These are phyloP conservation scores for Dunckerocampus dactyliophorus DNA, from an alignment of 2,113 vertebrate species.

Conservation along the genomic window DNA sequence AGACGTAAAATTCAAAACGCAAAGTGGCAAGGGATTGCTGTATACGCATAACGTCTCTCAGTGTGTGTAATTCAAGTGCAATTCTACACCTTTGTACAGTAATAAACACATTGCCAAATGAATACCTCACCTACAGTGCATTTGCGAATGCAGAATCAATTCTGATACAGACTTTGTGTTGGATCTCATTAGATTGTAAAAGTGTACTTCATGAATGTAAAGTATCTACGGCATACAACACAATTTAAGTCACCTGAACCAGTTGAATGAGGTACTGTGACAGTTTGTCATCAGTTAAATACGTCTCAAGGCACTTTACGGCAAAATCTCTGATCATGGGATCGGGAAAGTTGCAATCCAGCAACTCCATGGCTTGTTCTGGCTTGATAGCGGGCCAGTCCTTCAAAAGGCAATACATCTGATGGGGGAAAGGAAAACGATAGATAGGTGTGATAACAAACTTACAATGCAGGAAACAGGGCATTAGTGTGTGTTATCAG, in stretches of 20 bases:
- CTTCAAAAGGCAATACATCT: slow-evolving; percentile 99
- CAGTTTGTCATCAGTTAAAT: slow-evolving; percentile 93
- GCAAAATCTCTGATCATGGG: slow-evolving; percentile 97
- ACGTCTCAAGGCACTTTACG: slow-evolving; percentile 94
- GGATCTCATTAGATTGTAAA: too few relatives aligned
- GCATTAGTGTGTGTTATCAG: not conserved
- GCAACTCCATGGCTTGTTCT: slow-evolving; percentile 96
- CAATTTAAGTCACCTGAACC: slow-evolving; percentile 82
- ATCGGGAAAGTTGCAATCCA: slow-evolving; percentile 97
- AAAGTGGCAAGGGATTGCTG: too few relatives aligned
- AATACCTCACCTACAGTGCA: not conserved
- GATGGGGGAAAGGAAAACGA: slow-evolving; percentile 11
- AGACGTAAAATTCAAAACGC: too few relatives aligned
- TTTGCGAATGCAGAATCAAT: too few relatives aligned
- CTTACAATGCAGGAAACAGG: not conserved
- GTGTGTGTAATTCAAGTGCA: too few relatives aligned
- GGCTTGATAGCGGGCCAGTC: slow-evolving; percentile 96
- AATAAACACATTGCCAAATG: not conserved
- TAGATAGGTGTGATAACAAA: not conserved
- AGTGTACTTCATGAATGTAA: too few relatives aligned
- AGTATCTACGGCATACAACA: not conserved
- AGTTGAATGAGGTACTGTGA: slow-evolving; percentile 98
- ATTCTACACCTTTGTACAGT: not conserved
- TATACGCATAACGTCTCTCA: too few relatives aligned
- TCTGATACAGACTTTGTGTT: too few relatives aligned